These are phyloP conservation scores for Mercenaria mercenaria DNA, from an alignment of 1,140 invertebrate species.

Conservation along the genomic window DNA sequence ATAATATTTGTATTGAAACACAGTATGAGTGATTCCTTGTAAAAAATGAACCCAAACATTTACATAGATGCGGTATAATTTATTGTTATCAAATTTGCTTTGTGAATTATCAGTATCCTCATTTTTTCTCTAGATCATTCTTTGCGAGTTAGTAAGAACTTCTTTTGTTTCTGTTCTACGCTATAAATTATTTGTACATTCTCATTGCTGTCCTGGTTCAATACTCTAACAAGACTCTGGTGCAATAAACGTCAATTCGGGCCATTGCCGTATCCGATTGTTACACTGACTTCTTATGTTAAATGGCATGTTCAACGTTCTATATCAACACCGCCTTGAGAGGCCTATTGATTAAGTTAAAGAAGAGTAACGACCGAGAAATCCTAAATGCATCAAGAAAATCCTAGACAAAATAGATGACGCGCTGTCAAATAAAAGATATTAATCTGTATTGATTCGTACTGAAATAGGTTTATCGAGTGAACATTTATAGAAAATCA, in stretches of 20 bases:
- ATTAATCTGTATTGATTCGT: not conserved
- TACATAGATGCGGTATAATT: no score
- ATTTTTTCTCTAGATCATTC: not conserved
- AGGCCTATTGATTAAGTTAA: not conserved
- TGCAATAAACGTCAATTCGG: not conserved
- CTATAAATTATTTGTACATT: not conserved
- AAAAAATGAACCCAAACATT: no score
- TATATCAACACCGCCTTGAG: not conserved
- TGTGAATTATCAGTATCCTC: no score
- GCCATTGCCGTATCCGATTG: not conserved
- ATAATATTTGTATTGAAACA: no score
- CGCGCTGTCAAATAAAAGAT: not conserved
- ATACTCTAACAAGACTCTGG: not conserved
- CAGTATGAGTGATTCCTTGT: no score
- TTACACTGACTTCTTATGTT: not conserved
- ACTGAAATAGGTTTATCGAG: not conserved
- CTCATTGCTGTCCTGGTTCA: not conserved
- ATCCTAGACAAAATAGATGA: slow-evolving; percentile 5
- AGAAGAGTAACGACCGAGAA: not conserved
- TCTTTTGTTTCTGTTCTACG: not conserved
- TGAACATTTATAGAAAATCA: not conserved
- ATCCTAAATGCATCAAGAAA: not conserved
- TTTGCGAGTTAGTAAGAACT: not conserved
- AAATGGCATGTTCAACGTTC: not conserved
- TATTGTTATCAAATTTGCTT: no score